phyloP scores from a whole-genome alignment of 2,797 vertebrate genomes.

The Picus viridis region DNA sequence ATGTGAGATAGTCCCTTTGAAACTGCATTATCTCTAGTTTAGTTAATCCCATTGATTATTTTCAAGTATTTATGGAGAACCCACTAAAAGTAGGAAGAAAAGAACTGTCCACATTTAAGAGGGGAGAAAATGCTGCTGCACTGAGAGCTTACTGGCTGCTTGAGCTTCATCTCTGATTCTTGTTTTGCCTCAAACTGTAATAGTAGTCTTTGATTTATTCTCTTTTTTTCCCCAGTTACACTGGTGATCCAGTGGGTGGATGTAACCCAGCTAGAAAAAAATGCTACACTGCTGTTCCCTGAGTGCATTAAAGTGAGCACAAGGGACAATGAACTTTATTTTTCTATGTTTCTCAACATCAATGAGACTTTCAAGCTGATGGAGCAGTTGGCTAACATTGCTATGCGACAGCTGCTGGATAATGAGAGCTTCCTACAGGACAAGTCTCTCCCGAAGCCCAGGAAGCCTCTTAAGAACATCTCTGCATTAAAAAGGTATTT shows the following conservation, averaged over 20 bases:
- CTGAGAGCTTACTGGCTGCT: neutral
- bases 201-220: neutral
- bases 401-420: constrained; percentile 94
- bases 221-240: constrained; percentile 80
- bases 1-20: neutral
- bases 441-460: constrained; percentile 85
- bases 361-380: constrained; percentile 95
- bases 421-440: constrained; percentile 91
- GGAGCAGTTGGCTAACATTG: constrained; percentile 96
- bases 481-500: constrained; percentile 91
- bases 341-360: constrained; percentile 98
- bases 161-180: neutral
- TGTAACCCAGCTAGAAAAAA: constrained; percentile 94
- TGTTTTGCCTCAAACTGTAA: neutral
- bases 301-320: constrained; percentile 94
- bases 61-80: neutral
- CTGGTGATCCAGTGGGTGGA: constrained; percentile 95
- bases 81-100: neutral
- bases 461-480: constrained; percentile 89
- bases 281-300: constrained; percentile 91
- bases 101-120: neutral
- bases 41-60: constrained; percentile 10
- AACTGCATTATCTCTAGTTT: constrained; percentile 17
- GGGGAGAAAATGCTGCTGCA: neutral
- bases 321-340: constrained; percentile 89